These are phyloP conservation scores for Galeruca laticollis DNA, from an alignment of 2,888 invertebrate genomes.

Conservation along the genomic window DNA sequence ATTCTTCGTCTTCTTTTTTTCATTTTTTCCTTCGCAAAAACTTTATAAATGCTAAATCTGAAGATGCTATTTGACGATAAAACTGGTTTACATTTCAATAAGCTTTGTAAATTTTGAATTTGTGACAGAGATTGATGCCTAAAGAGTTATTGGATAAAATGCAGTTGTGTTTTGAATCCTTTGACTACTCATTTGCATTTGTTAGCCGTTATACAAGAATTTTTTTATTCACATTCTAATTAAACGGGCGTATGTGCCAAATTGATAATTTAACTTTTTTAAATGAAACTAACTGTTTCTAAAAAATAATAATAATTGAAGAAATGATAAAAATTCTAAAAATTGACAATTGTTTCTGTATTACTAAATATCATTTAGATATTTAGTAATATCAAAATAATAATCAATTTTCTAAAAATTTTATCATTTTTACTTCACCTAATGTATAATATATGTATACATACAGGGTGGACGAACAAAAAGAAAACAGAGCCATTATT, in stretches of 20 bases:
- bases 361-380: no score
- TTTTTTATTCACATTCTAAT: slow-evolving; percentile 18
- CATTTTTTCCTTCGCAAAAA: slow-evolving; percentile 33
- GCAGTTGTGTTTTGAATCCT: slow-evolving; percentile 29
- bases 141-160: slow-evolving; percentile 32
- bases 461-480: no score
- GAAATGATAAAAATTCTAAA: no score
- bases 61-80: slow-evolving; percentile 39
- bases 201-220: neutral
- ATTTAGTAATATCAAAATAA: no score
- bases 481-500: no score
- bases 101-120: slow-evolving; percentile 36
- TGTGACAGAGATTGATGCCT: slow-evolving; percentile 37
- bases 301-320: no score
- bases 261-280: slow-evolving; percentile 6
- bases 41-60: slow-evolving; percentile 38
- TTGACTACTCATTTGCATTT: slow-evolving; percentile 25
- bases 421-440: no score
- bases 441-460: no score
- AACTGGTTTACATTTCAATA: slow-evolving; percentile 40
- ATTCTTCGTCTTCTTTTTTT: slow-evolving; percentile 26
- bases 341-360: no score
- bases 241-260: neutral
- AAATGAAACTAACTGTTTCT: no score
- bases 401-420: no score